Evolutionary conservation across 2,888 invertebrate species (phyloP).

Genomic region (Coecobrya sp.): DNA sequence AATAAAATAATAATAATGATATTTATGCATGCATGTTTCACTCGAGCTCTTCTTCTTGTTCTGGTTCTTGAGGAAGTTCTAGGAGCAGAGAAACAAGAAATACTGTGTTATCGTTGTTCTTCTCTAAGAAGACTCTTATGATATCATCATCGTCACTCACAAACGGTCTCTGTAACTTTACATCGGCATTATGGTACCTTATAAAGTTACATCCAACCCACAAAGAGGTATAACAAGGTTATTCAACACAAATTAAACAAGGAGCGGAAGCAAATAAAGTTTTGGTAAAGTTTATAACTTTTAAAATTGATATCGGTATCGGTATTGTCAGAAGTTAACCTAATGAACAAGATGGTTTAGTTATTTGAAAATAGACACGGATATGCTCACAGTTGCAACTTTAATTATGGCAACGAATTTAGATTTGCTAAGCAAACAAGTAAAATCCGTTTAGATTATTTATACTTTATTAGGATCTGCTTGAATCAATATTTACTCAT

Average conservation of each 20-base stretch:
- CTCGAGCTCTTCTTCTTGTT: background rate
- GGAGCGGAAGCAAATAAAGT: background rate
- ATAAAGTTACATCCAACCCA: background rate
- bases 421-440: no score
- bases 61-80: slow-evolving; percentile 1
- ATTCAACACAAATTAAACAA: background rate
- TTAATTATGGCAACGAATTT: no score
- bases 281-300: no score
- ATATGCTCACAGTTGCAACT: no score
- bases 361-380: no score
- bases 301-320: no score
- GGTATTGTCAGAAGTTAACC: no score
- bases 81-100: background rate
- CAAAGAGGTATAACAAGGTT: background rate
- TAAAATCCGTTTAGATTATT: no score
- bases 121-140: slow-evolving; percentile 4
- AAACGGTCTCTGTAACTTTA: background rate
- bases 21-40: slow-evolving; percentile 6
- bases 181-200: slow-evolving; percentile 9
- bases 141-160: slow-evolving; percentile 2
- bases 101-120: slow-evolving; percentile 7
- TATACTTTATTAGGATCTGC: no score
- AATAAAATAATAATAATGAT: background rate
- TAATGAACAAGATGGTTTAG: no score
- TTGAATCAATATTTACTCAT: no score